A percentile compares a stretch with the other conserved stretches of the same genome.
Evolutionary conservation across 2,888 invertebrate species (phyloP).

Genomic region (Drosophila hawaiiensis): DNA sequence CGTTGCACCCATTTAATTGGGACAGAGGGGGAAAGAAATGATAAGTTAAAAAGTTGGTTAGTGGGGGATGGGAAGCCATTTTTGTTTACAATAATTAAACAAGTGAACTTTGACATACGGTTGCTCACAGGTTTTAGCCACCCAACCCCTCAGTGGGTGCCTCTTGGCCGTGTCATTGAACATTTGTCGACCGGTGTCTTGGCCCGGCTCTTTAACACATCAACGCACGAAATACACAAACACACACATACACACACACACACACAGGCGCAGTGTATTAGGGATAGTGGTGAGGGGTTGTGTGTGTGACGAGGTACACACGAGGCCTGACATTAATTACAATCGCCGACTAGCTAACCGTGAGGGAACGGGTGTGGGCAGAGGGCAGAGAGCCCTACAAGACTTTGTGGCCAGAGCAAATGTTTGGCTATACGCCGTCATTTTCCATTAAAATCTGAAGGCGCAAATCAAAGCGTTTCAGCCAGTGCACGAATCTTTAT

Average conservation of each 20-base stretch:
- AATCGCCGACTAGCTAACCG: constrained; percentile 8
- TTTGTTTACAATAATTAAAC: constrained; percentile 78
- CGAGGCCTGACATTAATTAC: constrained; percentile 64
- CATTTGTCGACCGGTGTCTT: constrained; percentile 59
- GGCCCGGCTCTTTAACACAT: constrained; percentile 62
- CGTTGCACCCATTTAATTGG: constrained; percentile 74
- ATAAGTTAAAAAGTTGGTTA: neutral
- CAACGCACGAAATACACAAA: constrained; percentile 56
- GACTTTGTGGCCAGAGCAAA: constrained; percentile 7
- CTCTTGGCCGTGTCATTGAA: constrained; percentile 68
- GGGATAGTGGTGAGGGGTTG: neutral
- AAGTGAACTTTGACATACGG: constrained; percentile 78
- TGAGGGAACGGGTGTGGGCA: no score
- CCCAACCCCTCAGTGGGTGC: neutral
- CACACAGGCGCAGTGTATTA: no score
- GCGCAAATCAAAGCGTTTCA: constrained; percentile 59
- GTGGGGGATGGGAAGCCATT: constrained; percentile 10
- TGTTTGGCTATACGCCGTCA: constrained; percentile 27
- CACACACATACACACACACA: no score
- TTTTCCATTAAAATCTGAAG: constrained; percentile 47
- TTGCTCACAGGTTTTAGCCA: constrained; percentile 48
- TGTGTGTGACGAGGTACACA: constrained; percentile 6
- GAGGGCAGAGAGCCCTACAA: neutral
- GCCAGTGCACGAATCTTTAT: constrained; percentile 15
- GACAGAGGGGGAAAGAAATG: constrained; percentile 17